Evolutionary conservation across 2,113 vertebrate genomes (phyloP).

Genomic region (Dryoscopus gambensis): DNA sequence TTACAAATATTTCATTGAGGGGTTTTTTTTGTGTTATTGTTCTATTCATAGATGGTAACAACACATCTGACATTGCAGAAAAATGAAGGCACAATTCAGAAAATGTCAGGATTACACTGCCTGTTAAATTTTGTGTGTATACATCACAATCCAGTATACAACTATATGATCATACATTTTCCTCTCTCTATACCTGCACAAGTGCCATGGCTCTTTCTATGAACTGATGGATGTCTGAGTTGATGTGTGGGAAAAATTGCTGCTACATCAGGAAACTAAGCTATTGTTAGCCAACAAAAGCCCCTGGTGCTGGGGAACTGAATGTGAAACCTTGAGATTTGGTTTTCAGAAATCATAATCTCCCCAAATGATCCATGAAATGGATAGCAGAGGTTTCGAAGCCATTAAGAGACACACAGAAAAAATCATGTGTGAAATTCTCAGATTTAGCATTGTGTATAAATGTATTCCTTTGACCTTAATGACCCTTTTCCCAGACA

Average conservation of each 20-base stretch:
- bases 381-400: neutral
- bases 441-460: neutral
- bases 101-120: neutral
- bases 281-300: neutral
- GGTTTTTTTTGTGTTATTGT: neutral
- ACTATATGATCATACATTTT: neutral
- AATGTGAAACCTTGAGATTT: neutral
- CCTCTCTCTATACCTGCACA: neutral
- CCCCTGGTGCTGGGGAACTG: neutral
- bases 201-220: neutral
- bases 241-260: neutral
- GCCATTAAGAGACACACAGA: neutral
- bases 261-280: neutral
- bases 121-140: neutral
- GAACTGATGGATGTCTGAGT: neutral
- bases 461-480: neutral
- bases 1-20: neutral
- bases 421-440: neutral
- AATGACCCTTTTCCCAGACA: neutral
- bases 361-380: neutral
- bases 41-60: neutral
- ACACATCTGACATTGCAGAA: neutral
- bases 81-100: neutral
- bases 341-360: neutral
- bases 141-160: neutral